Evolutionary conservation across 2,797 vertebrate species (phyloP).

Genomic region (Cyclura pinguis): DNA sequence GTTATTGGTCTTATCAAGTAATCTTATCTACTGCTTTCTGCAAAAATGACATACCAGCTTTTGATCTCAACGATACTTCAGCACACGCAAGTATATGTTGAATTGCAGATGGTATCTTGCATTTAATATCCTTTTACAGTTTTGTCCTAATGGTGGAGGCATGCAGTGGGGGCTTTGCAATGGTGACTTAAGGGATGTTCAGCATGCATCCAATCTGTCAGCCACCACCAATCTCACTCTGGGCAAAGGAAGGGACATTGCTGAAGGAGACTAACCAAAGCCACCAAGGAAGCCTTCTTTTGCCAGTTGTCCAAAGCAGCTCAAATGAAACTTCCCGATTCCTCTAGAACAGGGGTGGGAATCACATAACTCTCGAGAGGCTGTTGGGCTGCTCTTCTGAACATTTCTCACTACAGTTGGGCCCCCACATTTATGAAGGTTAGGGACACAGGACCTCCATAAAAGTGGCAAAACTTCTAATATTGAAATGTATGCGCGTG

Average conservation of each 20-base stretch:
- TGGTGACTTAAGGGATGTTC: background rate
- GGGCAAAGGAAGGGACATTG: background rate
- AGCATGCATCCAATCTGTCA: background rate
- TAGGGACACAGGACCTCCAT: too few species aligned
- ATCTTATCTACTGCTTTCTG: slow-evolving; percentile 16
- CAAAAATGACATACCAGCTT: background rate
- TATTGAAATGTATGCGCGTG: too few species aligned
- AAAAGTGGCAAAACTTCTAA: too few species aligned
- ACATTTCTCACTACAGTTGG: too few species aligned
- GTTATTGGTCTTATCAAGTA: background rate
- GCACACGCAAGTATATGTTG: background rate
- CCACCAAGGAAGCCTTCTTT: background rate
- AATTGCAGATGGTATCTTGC: background rate
- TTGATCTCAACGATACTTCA: background rate
- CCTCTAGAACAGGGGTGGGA: background rate
- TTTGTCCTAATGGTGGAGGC: background rate
- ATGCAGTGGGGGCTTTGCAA: background rate
- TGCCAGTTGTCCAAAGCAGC: background rate
- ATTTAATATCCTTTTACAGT: background rate
- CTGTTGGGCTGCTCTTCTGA: too few species aligned
- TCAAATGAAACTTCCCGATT: background rate
- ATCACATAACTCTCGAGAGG: too few species aligned
- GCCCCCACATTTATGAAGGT: too few species aligned
- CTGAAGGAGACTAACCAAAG: background rate
- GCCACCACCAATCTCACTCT: too few species aligned